Base-by-base conservation (phyloP, 2,888 invertebrate species). In the Meganola albula region DNA sequence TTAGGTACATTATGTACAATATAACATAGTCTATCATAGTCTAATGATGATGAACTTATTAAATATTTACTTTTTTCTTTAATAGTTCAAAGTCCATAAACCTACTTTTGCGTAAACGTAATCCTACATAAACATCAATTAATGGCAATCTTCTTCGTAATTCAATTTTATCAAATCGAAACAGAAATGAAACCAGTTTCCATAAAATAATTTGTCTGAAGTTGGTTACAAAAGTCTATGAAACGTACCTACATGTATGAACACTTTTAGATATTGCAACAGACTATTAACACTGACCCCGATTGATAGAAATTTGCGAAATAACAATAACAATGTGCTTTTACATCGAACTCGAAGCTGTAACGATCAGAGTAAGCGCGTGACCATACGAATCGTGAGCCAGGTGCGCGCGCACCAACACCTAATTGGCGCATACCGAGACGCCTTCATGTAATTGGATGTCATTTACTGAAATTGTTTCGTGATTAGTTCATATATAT, bases 391-490 rank as follows among this genome's bases (percentile, higher is more conserved):
- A 69, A 60, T 77, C 80, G 79, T 77, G 78, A 61, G 67, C 78
- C 82, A 80, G 80, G 80, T 80, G 79, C 68, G 72, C 73, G 56
- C 58, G 58, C 63, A 52, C 54, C 53, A 64, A 71, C 71, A 66
- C 68, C 73, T 80, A 82, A 83, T 80, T 83, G 82, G 79, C 74
- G 71, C 72, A 67, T 64, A 66, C 70, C 68, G 63, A 66, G 74
- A 75, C 79, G 74, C 82, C 74, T 63, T 66, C 67, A 34, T 66
- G 69, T 80, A 79, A 82, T 82, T 80, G 80, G 78, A 67, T 63
- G 63, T 73, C 74, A 74, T 76, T 80, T 79, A 67, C 65, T 58
- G 63, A 69, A 70, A 80, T 80, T 71, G 69, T 54, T 52, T 58
- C 48, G 55, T 65, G 75, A 77, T 76, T 74, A 73, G 73, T 46